Base-by-base conservation (phyloP, 1,140 invertebrate genomes). In the Drosophila subobscura region DNA sequence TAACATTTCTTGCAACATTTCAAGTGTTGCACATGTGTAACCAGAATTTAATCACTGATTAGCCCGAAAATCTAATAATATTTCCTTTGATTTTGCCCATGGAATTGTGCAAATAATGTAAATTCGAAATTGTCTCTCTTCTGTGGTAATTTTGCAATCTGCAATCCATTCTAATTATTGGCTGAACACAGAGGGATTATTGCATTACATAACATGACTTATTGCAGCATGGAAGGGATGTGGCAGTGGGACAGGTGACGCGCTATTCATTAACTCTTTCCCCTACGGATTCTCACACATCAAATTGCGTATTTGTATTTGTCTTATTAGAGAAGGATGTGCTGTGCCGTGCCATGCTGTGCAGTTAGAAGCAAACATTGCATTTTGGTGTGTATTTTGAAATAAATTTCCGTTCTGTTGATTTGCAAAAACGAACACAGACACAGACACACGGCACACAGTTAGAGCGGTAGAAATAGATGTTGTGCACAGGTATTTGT, bases 381-480 rank as follows among this genome's bases (percentile, higher is more conserved):
- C 56, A 73, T 50, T 77, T 76, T 66, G 33, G 33, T 37, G 63
- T 68, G 81, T 75, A 81, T 86, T 86, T 85, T 76, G 81, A 85
- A 86, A 85, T 85, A 86, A 80, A 85, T 85, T 85, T 85, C 81
- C 81, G 77, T 75, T 75, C 45, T 76, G 72, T 85, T 86, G 80
- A 86, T 86, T 80, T 79, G 79, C 64, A 47, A 65, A 74, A 72
- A 47, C 40, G 54, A 57, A 63, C 42, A 63, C 50, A 44, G 16
- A 54, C 46, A 40, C 33, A 20, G 45, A 22, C 20, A 33, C 29
- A 27, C 44, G 23, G 16, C 14, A 37, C 4, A 37, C 10, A 37
- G 33, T 12, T 12, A 4, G 4, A 37, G n/a, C n/a, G 10, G 33
- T 37, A 12, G 33, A 37, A 37, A 37, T 37, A 37, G 33, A 37